Evolutionary conservation across 2,113 vertebrate genomes (phyloP), one percentile per base, ranked within the genome.

Genomic region (Proteles cristata): DNA sequence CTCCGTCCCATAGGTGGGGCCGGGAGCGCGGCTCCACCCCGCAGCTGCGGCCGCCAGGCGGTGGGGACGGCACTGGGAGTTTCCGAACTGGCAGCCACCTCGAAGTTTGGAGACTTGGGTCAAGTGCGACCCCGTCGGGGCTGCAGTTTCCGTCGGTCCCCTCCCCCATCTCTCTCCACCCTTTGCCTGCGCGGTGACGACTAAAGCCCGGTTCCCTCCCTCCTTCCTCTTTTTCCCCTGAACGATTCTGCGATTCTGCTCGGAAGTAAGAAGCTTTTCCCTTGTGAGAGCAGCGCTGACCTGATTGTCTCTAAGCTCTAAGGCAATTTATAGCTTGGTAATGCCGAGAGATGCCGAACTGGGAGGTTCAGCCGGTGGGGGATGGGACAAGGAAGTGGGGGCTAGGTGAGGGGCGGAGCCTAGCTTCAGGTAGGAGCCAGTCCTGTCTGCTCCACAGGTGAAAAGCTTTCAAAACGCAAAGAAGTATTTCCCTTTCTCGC

Each of bases 211-310:
- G 69, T 55, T 74, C 53, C 58, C 96, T 65, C 87, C 66, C 81
- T 65, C 93, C 86, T 80, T 35, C 77, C 87, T 55, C 35, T 87
- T 91, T 82, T 68, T 39, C n/a, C 89, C 80, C 63, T 15, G 74
- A 81, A 71, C 39, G 23, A 4, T 86, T 97, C 61, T 94, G 95
- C 96, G 23, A 3, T 86, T 97, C 61, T 94, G 95, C 96, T 93
- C 16, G n/a, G 94, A 96, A 98, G 92, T 98, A 98, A 98, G 97
- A 45, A 97, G 98, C 98, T 98, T 98, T 98, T 97, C 96, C 95
- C 97, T 66, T 5, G 77, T 45, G 92, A 84, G 76, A 71, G 71
- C 80, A 2, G 84, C 1, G 96, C 97, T 98, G 98, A 97, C 96
- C 97, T 74, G 96, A 89, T 92, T 96, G 97, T 97, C 97, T 94